Conservation (phyloP, 64 coral and sea anemone species). For the Catalaphyllia jardinei region DNA sequence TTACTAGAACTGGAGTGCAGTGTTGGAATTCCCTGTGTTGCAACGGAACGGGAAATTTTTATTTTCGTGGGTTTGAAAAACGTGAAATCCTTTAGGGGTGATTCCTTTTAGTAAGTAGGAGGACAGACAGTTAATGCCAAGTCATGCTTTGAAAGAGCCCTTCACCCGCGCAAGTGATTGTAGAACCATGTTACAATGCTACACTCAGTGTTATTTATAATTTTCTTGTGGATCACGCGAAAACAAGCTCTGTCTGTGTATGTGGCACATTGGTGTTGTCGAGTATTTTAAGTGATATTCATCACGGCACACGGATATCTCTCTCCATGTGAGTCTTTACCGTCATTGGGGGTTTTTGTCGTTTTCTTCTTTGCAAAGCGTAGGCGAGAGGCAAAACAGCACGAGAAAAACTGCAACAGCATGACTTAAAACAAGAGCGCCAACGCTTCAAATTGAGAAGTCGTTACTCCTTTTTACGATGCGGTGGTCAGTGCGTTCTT, state of each 20-base stretch:
- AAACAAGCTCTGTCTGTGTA: slow-evolving; percentile 7
- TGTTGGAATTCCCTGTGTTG: not conserved
- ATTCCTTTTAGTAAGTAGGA: not conserved
- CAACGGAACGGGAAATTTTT: not conserved
- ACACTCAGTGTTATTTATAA: not conserved
- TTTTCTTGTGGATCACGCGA: not conserved
- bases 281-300: slow-evolving; percentile 41
- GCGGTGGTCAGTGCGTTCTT: not conserved
- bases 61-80: not conserved
- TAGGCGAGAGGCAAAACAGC: slow-evolving; percentile 33
- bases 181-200: not conserved
- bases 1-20: not conserved
- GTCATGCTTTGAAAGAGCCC: slow-evolving; percentile 24
- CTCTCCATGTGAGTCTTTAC: not conserved
- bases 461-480: not conserved
- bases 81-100: not conserved
- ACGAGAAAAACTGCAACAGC: not conserved
- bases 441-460: not conserved
- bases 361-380: not conserved
- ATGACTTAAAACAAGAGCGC: not conserved
- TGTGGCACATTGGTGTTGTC: not conserved
- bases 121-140: not conserved
- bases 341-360: not conserved
- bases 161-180: not conserved
- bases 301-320: not conserved